Percentiles rank a stretch among this genome's conserved stretches.
Conservation (phyloP, 2,888 invertebrate genomes). For the Deilephila porcellus region DNA sequence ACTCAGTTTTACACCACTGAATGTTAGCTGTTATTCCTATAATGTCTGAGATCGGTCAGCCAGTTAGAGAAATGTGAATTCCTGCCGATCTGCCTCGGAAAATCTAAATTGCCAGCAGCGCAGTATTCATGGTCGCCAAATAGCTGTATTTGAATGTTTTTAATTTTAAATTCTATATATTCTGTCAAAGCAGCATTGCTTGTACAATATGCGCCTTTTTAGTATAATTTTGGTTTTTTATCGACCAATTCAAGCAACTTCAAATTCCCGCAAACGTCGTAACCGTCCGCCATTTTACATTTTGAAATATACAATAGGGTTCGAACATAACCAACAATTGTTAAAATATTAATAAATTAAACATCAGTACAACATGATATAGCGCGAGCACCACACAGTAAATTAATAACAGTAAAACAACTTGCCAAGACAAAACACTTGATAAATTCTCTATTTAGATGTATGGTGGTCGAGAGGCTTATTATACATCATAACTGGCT, state of each 20-base stretch:
- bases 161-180: not conserved
- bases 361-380: not conserved
- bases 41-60: constrained; percentile 3
- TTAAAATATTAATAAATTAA: constrained; percentile 36
- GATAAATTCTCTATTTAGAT: constrained; percentile 7
- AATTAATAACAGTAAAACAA: constrained; percentile 39
- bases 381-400: constrained; percentile 1
- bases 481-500: not conserved
- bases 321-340: constrained; percentile 6
- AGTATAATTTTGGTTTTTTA: not conserved
- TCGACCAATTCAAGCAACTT: not conserved
- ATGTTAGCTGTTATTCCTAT: not conserved
- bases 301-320: constrained; percentile 21
- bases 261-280: not conserved
- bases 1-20: not conserved
- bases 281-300: constrained; percentile 15
- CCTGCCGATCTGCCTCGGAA: not conserved
- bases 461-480: not conserved
- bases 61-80: not conserved
- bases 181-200: not conserved
- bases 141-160: not conserved
- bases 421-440: not conserved
- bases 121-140: not conserved
- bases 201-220: too few species aligned
- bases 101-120: not conserved